Conservation (phyloP, 2,888 invertebrate genomes). For the Hedya salicella region DNA sequence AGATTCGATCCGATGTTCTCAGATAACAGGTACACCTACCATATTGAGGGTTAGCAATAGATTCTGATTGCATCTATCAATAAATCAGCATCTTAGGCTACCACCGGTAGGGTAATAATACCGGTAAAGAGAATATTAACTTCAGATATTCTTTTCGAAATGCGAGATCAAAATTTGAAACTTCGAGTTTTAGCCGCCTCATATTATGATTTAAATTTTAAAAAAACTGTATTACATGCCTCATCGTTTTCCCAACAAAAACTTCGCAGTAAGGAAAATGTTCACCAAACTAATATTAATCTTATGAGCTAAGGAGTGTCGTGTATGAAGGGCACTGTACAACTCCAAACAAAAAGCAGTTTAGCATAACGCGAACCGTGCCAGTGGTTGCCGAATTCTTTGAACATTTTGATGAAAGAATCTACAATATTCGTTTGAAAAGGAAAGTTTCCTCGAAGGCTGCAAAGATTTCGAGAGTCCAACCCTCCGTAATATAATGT, state of each 20-base stretch:
- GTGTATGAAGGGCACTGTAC: background rate
- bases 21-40: too few species aligned
- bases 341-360: conserved; percentile 28
- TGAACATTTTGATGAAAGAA: conserved; percentile 36
- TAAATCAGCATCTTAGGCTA: too few species aligned
- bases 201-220: too few species aligned
- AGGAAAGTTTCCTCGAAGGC: conserved; percentile 26
- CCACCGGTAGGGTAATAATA: too few species aligned
- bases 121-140: too few species aligned
- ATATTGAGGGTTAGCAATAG: too few species aligned
- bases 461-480: conserved; percentile 37
- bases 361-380: conserved; percentile 25
- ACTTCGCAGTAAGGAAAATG: background rate
- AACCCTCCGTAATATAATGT: conserved; percentile 38
- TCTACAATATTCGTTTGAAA: conserved; percentile 38
- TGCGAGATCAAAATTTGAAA: too few species aligned
- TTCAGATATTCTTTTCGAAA: too few species aligned
- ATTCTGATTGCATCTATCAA: too few species aligned
- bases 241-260: too few species aligned
- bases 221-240: too few species aligned
- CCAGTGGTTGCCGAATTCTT: conserved; percentile 25
- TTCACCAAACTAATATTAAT: conserved; percentile 13
- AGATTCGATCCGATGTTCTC: background rate
- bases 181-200: too few species aligned
- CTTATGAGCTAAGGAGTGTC: background rate